Conservation (phyloP, 2,113 vertebrate genomes). For the Bubo bubo region DNA sequence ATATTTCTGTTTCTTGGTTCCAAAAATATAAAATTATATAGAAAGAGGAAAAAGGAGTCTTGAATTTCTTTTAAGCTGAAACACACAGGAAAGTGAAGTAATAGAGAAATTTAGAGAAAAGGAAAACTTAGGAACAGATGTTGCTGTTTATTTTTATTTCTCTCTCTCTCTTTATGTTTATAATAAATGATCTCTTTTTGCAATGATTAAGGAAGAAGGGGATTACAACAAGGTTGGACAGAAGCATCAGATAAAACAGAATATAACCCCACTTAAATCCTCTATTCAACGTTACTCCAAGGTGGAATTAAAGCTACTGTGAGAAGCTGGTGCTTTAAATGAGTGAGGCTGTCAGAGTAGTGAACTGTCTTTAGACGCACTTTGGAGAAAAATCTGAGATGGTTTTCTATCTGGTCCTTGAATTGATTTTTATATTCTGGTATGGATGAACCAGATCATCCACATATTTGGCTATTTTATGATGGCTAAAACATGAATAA, state of each 20-base stretch:
- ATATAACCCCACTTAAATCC: neutral
- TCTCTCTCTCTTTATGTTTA: neutral
- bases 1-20: neutral
- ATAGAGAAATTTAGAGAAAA: neutral
- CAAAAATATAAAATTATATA: neutral
- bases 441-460: neutral
- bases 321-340: neutral
- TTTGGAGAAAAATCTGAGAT: neutral
- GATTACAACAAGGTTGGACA: slow-evolving; percentile 23
- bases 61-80: neutral
- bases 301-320: neutral
- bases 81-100: neutral
- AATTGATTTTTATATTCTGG: neutral
- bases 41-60: neutral
- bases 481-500: neutral
- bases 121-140: slow-evolving; percentile 1
- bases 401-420: neutral
- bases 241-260: slow-evolving; percentile 3
- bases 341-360: neutral
- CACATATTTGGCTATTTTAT: neutral
- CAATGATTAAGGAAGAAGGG: neutral
- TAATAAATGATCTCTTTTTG: slow-evolving; percentile 19
- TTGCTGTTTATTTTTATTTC: slow-evolving; percentile 26
- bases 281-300: neutral
- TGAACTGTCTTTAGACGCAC: neutral